These are phyloP conservation scores for Melipona bicolor DNA, from an alignment of 2,888 invertebrate species.

Conservation along the genomic window DNA sequence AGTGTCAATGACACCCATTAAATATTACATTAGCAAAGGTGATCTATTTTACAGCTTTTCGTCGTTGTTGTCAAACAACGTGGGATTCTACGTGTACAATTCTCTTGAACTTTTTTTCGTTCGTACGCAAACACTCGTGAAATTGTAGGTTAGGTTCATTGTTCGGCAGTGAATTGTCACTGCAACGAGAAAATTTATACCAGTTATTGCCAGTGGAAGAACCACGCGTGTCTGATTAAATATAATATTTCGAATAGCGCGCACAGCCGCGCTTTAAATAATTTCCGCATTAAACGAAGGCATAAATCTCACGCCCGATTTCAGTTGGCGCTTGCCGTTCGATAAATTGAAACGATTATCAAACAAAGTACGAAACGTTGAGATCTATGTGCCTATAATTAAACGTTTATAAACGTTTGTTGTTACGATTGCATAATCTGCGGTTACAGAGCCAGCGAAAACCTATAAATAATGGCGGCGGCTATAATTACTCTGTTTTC, in stretches of 20 bases:
- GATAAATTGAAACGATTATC: background rate
- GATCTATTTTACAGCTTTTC: too few species aligned
- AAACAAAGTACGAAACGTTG: background rate
- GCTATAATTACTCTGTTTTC: background rate
- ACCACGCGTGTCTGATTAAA: background rate
- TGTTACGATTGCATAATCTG: background rate
- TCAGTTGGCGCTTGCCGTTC: background rate
- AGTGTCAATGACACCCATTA: too few species aligned
- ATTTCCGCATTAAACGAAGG: background rate
- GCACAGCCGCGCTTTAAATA: background rate
- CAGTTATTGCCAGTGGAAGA: background rate
- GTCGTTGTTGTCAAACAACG: too few species aligned
- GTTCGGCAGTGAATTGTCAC: background rate
- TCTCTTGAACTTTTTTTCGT: too few species aligned
- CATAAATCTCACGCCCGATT: slow-evolving; percentile 1
- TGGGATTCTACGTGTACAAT: too few species aligned
- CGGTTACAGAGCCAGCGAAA: background rate
- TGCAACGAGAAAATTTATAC: background rate
- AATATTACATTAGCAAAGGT: too few species aligned
- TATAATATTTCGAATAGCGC: background rate
- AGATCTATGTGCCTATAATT: background rate
- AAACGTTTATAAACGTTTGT: background rate
- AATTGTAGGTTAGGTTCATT: background rate
- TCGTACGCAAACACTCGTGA: background rate
- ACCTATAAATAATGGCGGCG: background rate